Conservation (phyloP, 23 tunicate species). For the Styela plicata region DNA sequence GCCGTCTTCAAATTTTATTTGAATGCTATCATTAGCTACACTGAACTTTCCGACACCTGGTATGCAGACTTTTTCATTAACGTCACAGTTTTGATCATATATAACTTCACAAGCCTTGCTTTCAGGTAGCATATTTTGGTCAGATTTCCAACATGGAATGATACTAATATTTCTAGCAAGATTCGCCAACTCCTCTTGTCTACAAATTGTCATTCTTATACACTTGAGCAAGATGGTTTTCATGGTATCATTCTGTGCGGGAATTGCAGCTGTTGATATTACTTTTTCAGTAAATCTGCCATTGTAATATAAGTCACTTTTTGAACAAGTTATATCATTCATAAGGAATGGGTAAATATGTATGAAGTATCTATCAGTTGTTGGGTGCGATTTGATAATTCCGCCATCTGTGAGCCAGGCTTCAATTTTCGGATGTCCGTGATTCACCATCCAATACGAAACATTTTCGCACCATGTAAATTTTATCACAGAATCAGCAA, state of each 20-base stretch:
- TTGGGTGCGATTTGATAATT: conserved; percentile 18
- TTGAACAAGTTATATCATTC: background rate
- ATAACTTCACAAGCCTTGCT: background rate
- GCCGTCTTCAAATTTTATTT: conserved; percentile 57
- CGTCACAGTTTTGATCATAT: background rate
- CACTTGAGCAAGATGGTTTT: conserved; percentile 46
- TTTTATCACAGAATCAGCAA: conserved; percentile 27
- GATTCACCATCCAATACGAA: conserved; percentile 34
- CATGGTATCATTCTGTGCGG: conserved; percentile 34
- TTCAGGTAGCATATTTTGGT: background rate
- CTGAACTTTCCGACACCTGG: conserved; percentile 49
- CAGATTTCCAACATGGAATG: background rate
- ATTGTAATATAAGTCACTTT: background rate
- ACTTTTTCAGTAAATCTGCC: conserved; percentile 20
- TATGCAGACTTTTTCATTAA: conserved; percentile 25
- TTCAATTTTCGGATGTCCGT: conserved; percentile 8
- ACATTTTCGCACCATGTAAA: conserved; percentile 34
- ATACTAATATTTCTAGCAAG: background rate
- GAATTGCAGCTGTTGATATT: conserved; percentile 53
- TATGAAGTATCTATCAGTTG: conserved; percentile 32
- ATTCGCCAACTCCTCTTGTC: background rate
- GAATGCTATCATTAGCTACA: conserved; percentile 50
- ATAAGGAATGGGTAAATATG: conserved; percentile 9
- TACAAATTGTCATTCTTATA: conserved; percentile 36
- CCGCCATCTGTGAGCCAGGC: conserved; percentile 52